Conservation (phyloP, 2,113 vertebrate genomes). For the Barnardius zonarius region DNA sequence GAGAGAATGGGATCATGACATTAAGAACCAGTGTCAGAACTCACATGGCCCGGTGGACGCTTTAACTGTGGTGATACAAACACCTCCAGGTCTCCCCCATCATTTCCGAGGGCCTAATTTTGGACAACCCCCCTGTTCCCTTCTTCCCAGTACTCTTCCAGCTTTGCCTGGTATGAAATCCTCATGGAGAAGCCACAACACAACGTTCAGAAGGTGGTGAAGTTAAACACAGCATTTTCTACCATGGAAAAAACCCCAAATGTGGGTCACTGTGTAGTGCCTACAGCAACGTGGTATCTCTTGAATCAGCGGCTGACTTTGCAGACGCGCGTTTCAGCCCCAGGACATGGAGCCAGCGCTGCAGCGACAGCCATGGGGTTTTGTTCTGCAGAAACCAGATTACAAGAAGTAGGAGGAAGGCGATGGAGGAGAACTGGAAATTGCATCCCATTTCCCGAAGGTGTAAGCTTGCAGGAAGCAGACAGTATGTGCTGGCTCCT, state of each 20-base stretch:
- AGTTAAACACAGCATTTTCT: neutral
- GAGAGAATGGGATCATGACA: rapidly evolving
- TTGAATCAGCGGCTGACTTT: conserved; percentile 34
- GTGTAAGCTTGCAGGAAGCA: neutral
- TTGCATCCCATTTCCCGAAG: neutral
- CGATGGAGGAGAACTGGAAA: neutral
- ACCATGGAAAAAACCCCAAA: neutral
- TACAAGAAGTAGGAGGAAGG: neutral
- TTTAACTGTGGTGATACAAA: rapidly evolving
- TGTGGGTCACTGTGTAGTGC: neutral
- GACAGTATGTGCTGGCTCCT: neutral
- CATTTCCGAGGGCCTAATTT: neutral
- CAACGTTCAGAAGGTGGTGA: neutral
- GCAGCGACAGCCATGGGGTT: neutral
- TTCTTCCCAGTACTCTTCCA: neutral
- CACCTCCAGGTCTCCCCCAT: neutral
- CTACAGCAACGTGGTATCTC: conserved; percentile 47
- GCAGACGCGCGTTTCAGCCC: neutral
- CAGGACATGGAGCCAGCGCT: neutral
- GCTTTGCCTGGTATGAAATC: neutral
- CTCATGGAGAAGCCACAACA: neutral
- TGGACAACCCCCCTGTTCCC: neutral
- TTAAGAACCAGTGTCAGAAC: neutral
- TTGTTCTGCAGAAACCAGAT: neutral
- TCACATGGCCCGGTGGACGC: rapidly evolving